These are phyloP conservation scores for Myotis daubentonii DNA, from an alignment of 2,797 vertebrate species.

Conservation along the genomic window DNA sequence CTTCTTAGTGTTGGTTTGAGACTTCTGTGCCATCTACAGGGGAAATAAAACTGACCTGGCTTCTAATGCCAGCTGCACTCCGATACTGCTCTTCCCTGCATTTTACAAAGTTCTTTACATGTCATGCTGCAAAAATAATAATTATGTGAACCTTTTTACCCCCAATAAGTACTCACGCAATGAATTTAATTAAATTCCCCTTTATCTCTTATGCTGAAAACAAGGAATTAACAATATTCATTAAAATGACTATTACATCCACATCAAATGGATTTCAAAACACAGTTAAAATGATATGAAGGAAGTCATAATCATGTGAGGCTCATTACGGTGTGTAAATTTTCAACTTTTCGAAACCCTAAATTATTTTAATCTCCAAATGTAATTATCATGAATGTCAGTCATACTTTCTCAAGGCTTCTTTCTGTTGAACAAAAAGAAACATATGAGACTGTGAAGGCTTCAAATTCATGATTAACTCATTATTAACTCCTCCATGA, in stretches of 20 bases:
- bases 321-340: slow-evolving; percentile 53
- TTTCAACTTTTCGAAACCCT: slow-evolving; percentile 48
- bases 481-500: slow-evolving; percentile 48
- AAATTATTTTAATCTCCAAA: slow-evolving; percentile 77
- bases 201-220: slow-evolving; percentile 78
- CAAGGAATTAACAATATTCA: slow-evolving; percentile 76
- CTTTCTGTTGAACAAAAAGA: slow-evolving; percentile 72
- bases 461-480: neutral
- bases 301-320: slow-evolving; percentile 51
- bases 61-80: neutral
- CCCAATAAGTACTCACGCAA: slow-evolving; percentile 68
- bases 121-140: slow-evolving; percentile 78
- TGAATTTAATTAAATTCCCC: slow-evolving; percentile 79
- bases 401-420: slow-evolving; percentile 67
- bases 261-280: slow-evolving; percentile 78
- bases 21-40: neutral
- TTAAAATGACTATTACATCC: slow-evolving; percentile 73
- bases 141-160: slow-evolving; percentile 69
- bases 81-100: slow-evolving; percentile 33
- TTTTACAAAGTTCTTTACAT: slow-evolving; percentile 62
- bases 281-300: slow-evolving; percentile 58
- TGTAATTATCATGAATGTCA: slow-evolving; percentile 75
- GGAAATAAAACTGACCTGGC: neutral
- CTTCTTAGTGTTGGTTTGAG: neutral
- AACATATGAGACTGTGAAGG: slow-evolving; percentile 66